Evolutionary conservation across 2,113 vertebrate genomes (phyloP), one percentile per base, ranked within the genome.

Genomic region (Syngnathus floridae): DNA sequence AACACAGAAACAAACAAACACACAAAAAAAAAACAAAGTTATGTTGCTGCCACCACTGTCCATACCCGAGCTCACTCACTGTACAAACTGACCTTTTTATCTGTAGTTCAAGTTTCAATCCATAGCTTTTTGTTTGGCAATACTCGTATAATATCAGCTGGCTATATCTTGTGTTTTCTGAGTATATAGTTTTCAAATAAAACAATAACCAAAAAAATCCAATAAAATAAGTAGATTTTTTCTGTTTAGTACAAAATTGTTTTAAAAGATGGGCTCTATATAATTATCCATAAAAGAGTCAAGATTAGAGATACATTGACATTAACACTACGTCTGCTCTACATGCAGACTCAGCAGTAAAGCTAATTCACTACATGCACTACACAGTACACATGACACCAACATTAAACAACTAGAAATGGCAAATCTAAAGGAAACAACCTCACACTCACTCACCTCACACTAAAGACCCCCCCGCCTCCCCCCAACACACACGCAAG

Each of bases 101-200:
- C 74, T 82, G 72, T 70, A 77, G 72, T 90, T 90, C 87, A 90
- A 90, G 90, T 90, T 90, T 90, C 72, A 37, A 79, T 87, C 86
- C 86, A 89, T 87, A 89, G 82, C 73, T 84, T 87, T 83, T 87
- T 80, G 82, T 92, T 89, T 91, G 82, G 83, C 84, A 89, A 89
- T 80, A 74, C 61, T 71, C 86, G 83, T 83, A 81, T 2, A 60
- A 83, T 76, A 85, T 82, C 79, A 86, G 73, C 80, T 86, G 86
- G 70, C 76, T 86, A 81, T 59, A 65, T 81, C 35, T 67, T 57
- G 16, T 59, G 72, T 70, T 65, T 71, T 63, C 62, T 59, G 57
- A n/a, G 63, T 72, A 79, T 70, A 81, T 69, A 81, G 72, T 64
- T 67, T 76, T 22, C 37, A 65, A 73, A 73, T 78, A 77, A 73